Conservation (phyloP, 2,888 invertebrate genomes). For the Eledona agricola region DNA sequence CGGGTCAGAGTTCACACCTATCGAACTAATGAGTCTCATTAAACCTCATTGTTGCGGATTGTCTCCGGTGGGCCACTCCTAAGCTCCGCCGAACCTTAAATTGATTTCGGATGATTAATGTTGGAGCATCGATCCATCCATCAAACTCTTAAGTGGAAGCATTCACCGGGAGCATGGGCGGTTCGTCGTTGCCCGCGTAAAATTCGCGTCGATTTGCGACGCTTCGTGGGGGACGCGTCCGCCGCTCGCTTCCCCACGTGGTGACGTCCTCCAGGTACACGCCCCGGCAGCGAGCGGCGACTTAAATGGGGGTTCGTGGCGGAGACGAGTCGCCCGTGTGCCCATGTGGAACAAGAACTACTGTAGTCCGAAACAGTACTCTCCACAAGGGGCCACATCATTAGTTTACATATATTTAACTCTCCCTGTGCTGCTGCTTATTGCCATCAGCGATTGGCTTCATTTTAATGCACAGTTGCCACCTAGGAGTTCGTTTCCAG, state of each 20-base stretch:
- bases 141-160: conserved; percentile 57
- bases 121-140: conserved; percentile 56
- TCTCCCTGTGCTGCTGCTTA: conserved; percentile 51
- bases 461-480: conserved; percentile 50
- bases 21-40: conserved; percentile 55
- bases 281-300: no score
- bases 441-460: conserved; percentile 50
- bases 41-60: conserved; percentile 54
- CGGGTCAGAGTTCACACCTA: conserved; percentile 51
- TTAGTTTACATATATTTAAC: conserved; percentile 56
- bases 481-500: conserved; percentile 48
- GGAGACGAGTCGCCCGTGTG: conserved; percentile 26
- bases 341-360: conserved; percentile 53
- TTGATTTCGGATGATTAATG: conserved; percentile 61
- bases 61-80: conserved; percentile 52
- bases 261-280: no score
- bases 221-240: background rate
- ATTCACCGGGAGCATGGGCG: conserved; percentile 47
- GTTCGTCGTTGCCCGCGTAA: conserved; percentile 17
- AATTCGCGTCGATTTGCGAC: background rate
- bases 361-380: conserved; percentile 50
- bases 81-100: conserved; percentile 50
- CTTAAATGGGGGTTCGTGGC: no score
- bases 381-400: conserved; percentile 55
- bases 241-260: no score